Evolutionary conservation across 92 coral and sea anemone genomes (phyloP).

Genomic region (Phenganax subtilis): DNA sequence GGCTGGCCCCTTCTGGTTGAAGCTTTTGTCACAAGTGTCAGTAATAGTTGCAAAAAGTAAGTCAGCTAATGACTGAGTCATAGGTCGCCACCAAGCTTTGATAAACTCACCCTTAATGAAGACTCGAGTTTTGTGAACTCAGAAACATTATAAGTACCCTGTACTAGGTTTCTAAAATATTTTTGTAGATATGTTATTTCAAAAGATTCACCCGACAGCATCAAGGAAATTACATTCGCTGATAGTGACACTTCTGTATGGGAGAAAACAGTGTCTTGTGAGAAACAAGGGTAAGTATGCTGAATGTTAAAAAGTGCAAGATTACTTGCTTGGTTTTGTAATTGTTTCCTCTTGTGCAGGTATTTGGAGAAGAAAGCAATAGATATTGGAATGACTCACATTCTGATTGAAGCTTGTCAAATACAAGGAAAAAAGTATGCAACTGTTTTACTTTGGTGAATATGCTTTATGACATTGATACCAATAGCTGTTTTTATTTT

Average conservation of each 20-base stretch:
- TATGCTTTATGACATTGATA: too few species aligned
- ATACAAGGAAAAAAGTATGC: constrained; percentile 82
- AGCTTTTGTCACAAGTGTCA: constrained; percentile 72
- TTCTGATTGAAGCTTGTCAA: constrained; percentile 81
- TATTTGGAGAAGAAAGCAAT: constrained; percentile 74
- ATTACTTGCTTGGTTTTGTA: neutral
- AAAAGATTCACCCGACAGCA: constrained; percentile 18
- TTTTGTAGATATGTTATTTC: constrained; percentile 19
- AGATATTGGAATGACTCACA: constrained; percentile 62
- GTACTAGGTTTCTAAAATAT: neutral
- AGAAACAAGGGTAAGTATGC: constrained; percentile 25
- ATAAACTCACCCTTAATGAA: neutral
- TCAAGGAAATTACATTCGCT: constrained; percentile 4
- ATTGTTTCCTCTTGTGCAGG: constrained; percentile 39
- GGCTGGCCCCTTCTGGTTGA: constrained; percentile 99
- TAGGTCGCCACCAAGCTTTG: neutral
- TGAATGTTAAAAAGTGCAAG: neutral
- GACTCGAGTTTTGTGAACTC: neutral
- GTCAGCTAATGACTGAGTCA: neutral
- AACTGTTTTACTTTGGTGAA: neutral
- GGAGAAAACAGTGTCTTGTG: constrained; percentile 26
- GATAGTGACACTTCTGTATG: constrained; percentile 33
- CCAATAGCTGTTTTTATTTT: neutral
- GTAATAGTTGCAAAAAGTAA: constrained; percentile 73
- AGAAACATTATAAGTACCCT: neutral